Base-by-base conservation (phyloP, 1,140 invertebrate genomes). In the honey bee (Apis mellifera) region DNA sequence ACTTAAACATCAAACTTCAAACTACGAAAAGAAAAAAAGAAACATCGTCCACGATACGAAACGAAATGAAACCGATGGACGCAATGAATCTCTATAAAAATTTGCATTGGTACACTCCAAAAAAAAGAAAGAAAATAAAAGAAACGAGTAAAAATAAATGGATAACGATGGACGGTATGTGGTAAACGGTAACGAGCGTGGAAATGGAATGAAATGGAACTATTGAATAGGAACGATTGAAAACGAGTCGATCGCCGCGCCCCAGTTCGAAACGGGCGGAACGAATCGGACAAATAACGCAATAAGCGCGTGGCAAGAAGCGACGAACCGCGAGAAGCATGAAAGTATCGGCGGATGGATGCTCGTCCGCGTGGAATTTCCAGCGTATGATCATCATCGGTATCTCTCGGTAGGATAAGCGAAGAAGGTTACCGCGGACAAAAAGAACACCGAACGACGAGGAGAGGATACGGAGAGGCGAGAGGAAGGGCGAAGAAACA, bases 381-480 rank as follows among this genome's bases (percentile, higher is more conserved):
- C 72, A 86, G 57, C 70, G 70, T 82, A 68, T 80, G 68, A 84
- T 75, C 59, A 86, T 75, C 59, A 83, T 71, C 59, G 68, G 55
- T 74, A 84, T 68, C 74, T 72, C 66, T 82, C 79, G 79, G 79
- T 82, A 82, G 79, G 79, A 82, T 82, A 82, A 82, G 79, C 79
- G 79, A 76, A 68, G 60, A 75, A 81, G 72, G 79, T 76, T 74
- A 82, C 75, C 60, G 77, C 73, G 71, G 73, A 69, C 57, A 77
- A 83, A 66, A 84, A 71, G 80, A 76, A 42, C 32, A 42, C 32
- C 42, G 66, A 50, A 21, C 66, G n/a, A n/a, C n/a, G n/a, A 79
- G 64, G 59, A 62, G 57, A 62, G 57, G 70, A 78, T 62, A 64
- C 32, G 32, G 48, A 55, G 73, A 57, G 60, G 17, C 64, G 26